Conservation (phyloP, 2,797 vertebrate genomes). For the Nasua narica region DNA sequence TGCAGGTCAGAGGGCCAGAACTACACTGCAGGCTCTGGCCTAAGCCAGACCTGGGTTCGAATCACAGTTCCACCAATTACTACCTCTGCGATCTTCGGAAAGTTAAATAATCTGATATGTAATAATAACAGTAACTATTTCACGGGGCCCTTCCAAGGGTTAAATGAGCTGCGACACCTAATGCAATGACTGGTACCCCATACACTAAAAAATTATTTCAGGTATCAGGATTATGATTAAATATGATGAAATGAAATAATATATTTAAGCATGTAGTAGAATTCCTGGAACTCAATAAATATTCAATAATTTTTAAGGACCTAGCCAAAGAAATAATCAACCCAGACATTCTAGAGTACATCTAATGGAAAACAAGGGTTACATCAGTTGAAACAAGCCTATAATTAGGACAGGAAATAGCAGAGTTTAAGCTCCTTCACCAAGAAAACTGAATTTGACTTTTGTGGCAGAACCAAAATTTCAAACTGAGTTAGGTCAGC, state of each 20-base stretch:
- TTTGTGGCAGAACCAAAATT: conserved; percentile 55
- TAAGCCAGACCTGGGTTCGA: background rate
- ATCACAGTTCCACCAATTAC: background rate
- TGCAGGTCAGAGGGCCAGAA: background rate
- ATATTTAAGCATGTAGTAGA: conserved; percentile 16
- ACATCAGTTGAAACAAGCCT: conserved; percentile 50
- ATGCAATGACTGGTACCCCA: background rate
- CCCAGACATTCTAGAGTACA: conserved; percentile 43
- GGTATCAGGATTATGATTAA: conserved; percentile 4
- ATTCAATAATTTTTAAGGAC: conserved; percentile 16
- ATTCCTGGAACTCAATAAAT: conserved; percentile 58
- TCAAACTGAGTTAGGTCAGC: conserved; percentile 44
- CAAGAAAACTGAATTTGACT: conserved; percentile 54
- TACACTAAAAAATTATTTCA: background rate
- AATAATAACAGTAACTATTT: background rate
- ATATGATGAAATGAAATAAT: conserved; percentile 17
- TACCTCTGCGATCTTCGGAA: background rate
- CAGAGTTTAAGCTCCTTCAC: conserved; percentile 24
- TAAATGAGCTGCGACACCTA: background rate
- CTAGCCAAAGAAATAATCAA: conserved; percentile 57
- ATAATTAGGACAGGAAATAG: conserved; percentile 63
- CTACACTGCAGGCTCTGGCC: background rate
- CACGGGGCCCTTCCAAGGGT: background rate
- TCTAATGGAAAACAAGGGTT: conserved; percentile 47
- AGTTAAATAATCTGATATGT: background rate